These are phyloP conservation scores for Rhinoderma darwinii DNA, from an alignment of 2,113 vertebrate species.

Conservation along the genomic window DNA sequence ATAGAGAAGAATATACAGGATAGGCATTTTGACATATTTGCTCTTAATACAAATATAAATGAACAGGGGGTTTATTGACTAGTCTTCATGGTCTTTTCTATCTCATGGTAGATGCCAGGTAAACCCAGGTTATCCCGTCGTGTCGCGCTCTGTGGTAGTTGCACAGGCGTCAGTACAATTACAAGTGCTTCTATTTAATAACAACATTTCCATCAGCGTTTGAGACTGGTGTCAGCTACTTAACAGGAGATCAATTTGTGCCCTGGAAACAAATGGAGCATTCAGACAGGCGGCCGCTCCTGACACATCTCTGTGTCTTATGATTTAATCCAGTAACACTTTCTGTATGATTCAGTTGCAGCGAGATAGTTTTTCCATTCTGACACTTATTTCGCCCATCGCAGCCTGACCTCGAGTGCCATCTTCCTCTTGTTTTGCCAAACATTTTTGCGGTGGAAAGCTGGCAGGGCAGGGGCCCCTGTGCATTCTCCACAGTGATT, in stretches of 20 bases:
- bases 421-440: constrained; percentile 42
- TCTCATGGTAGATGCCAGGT: not conserved
- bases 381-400: not conserved
- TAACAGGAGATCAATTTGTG: constrained; percentile 24
- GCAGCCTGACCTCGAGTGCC: constrained; percentile 44
- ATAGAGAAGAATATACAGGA: no score
- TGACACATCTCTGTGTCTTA: not conserved
- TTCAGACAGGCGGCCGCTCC: constrained; percentile 10
- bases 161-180: constrained; percentile 2
- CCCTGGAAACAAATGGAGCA: constrained; percentile 24
- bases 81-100: not conserved
- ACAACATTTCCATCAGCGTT: not conserved
- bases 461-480: constrained; percentile 12
- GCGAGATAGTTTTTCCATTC: not conserved
- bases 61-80: no score
- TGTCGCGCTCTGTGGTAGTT: not conserved
- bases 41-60: no score
- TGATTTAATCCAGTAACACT: not conserved
- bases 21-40: no score
- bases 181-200: constrained; percentile 11
- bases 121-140: not conserved
- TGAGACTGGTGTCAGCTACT: constrained; percentile 22
- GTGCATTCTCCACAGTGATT: constrained; percentile 14
- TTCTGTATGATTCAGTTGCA: not conserved
- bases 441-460: constrained; percentile 38